Percentiles rank a stretch among this genome's conserved stretches.
Conservation (phyloP, 2,888 invertebrate genomes). For the Dicyrtoma fusca region DNA sequence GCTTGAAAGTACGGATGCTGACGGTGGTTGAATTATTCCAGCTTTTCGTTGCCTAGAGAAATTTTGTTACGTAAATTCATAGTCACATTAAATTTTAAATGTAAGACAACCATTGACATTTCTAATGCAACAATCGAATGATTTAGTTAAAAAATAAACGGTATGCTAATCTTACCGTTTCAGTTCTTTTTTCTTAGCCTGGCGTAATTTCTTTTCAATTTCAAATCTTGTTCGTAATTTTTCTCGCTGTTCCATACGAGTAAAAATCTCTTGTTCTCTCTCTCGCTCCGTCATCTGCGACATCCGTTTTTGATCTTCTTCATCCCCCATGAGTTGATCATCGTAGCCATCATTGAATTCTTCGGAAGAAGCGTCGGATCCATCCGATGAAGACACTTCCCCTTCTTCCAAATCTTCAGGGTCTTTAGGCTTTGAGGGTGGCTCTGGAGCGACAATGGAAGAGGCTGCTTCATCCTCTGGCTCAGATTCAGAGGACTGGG, state of each 20-base stretch:
- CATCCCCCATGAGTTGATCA: constrained; percentile 95
- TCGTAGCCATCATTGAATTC: constrained; percentile 97
- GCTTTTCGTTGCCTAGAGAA: constrained; percentile 29
- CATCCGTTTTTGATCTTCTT: constrained; percentile 85
- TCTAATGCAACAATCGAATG: too few relatives aligned
- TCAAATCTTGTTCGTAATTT: constrained; percentile 93
- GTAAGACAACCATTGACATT: too few relatives aligned
- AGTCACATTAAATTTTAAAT: too few relatives aligned
- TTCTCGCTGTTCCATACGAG: constrained; percentile 92
- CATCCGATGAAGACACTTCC: constrained; percentile 73
- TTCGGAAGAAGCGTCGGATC: constrained; percentile 63
- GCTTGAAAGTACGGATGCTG: background rate
- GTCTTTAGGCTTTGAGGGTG: constrained; percentile 50
- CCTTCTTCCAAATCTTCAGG: constrained; percentile 83
- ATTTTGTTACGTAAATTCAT: too few relatives aligned
- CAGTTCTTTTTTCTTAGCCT: constrained; percentile 76
- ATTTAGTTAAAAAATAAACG: too few relatives aligned
- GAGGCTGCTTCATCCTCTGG: constrained; percentile 59
- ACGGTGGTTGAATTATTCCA: constrained; percentile 22
- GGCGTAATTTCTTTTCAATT: constrained; percentile 87
- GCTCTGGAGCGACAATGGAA: constrained; percentile 36
- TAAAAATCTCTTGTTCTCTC: constrained; percentile 95
- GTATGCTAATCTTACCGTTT: constrained; percentile 39
- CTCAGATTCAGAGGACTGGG: constrained; percentile 60
- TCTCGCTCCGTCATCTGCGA: constrained; percentile 96